Evolutionary conservation across 1,140 invertebrate genomes (phyloP).

Genomic region (Ips typographus): DNA sequence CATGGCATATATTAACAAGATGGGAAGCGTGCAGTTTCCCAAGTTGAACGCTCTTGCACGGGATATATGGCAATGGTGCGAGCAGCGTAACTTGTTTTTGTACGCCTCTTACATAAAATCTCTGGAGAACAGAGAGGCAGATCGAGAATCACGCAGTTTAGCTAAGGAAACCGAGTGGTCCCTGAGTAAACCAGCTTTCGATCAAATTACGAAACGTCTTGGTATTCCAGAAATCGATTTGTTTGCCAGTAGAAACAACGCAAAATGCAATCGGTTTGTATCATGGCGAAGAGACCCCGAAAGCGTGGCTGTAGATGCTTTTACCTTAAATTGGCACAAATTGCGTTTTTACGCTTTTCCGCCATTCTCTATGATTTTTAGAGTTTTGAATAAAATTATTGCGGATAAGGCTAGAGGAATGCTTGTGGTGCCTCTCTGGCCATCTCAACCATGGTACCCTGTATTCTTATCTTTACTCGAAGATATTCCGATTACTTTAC

Average conservation of each 20-base stretch:
- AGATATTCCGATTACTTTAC: slow-evolving; percentile 30
- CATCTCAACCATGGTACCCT: slow-evolving; percentile 43
- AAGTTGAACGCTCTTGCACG: slow-evolving; percentile 31
- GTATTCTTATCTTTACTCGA: slow-evolving; percentile 15
- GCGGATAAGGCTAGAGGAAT: slow-evolving; percentile 39
- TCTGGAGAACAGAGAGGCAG: slow-evolving; percentile 36
- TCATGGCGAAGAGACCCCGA: slow-evolving; percentile 42
- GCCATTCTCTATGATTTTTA: slow-evolving; percentile 39
- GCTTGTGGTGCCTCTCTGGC: slow-evolving; percentile 41
- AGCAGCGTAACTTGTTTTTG: slow-evolving; percentile 36
- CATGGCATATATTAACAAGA: slow-evolving; percentile 37
- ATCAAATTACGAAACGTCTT: slow-evolving; percentile 23
- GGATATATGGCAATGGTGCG: slow-evolving; percentile 40
- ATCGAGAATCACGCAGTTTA: slow-evolving; percentile 38
- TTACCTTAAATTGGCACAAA: slow-evolving; percentile 39
- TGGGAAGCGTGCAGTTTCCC: slow-evolving; percentile 38
- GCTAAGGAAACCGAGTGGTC: slow-evolving; percentile 36
- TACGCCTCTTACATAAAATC: slow-evolving; percentile 42
- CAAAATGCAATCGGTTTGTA: slow-evolving; percentile 40
- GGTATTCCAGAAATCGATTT: slow-evolving; percentile 38
- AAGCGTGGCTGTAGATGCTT: slow-evolving; percentile 40
- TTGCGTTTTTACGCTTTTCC: slow-evolving; percentile 44
- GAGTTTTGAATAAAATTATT: slow-evolving; percentile 41
- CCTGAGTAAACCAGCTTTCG: slow-evolving; percentile 9
- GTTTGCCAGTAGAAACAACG: slow-evolving; percentile 41